Conservation (phyloP, 2,113 vertebrate species). For the Tragulus kanchil region DNA sequence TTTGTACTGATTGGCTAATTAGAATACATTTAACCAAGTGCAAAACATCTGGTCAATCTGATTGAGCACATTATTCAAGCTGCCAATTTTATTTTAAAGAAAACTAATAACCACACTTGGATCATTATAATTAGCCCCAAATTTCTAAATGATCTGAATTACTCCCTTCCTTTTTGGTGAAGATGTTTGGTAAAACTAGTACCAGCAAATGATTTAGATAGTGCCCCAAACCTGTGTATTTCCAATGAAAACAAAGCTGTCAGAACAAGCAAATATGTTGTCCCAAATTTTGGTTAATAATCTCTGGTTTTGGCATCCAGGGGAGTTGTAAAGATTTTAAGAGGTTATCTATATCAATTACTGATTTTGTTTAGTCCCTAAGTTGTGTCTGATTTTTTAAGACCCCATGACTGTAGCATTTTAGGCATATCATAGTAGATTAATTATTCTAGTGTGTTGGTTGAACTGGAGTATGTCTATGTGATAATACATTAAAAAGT, state of each 20-base stretch:
- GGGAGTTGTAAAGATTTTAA: not conserved
- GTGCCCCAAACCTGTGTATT: not conserved
- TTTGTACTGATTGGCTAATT: constrained; percentile 57
- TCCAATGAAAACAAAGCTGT: not conserved
- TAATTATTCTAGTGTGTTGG: not conserved
- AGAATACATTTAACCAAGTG: constrained; percentile 54
- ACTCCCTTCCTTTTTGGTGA: not conserved
- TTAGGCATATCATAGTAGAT: not conserved
- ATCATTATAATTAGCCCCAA: not conserved
- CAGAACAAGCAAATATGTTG: not conserved
- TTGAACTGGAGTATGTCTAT: not conserved
- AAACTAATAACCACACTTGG: not conserved
- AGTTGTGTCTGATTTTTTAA: not conserved
- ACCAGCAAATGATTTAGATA: not conserved
- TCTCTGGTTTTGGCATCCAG: not conserved
- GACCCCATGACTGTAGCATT: not conserved
- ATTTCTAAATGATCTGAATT: not conserved
- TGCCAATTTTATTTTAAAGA: constrained; percentile 59
- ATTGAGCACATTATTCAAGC: constrained; percentile 48
- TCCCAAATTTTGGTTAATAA: not conserved
- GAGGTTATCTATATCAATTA: constrained; percentile 12
- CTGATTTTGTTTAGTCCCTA: not conserved
- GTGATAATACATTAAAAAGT: not conserved
- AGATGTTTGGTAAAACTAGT: not conserved
- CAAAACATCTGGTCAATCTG: constrained; percentile 47